These are phyloP conservation scores for Episyrphus balteatus DNA, from an alignment of 1,140 invertebrate genomes.

Conservation along the genomic window DNA sequence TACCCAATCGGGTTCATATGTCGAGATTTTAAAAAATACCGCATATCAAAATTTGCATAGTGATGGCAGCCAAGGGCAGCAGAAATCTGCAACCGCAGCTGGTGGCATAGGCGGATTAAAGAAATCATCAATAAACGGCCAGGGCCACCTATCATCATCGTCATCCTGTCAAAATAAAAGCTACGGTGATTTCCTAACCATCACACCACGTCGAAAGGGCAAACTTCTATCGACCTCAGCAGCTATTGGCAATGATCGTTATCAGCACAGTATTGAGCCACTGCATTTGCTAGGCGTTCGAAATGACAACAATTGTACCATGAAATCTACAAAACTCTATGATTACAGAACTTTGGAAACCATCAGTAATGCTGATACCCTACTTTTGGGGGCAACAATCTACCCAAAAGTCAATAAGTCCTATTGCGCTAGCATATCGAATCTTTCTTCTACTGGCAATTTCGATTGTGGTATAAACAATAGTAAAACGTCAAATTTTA, in stretches of 20 bases:
- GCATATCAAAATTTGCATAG: slow-evolving; percentile 4
- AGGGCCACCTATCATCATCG: background rate
- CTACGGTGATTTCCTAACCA: slow-evolving; percentile 18
- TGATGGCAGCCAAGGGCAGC: background rate
- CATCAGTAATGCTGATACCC: slow-evolving; percentile 19
- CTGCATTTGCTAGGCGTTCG: slow-evolving; percentile 12
- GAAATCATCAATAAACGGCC: background rate
- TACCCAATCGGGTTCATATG: slow-evolving; percentile 20
- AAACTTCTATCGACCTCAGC: slow-evolving; percentile 6
- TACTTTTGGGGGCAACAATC: slow-evolving; percentile 19
- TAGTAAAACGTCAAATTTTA: slow-evolving; percentile 1
- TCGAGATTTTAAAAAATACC: slow-evolving; percentile 18
- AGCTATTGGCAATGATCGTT: slow-evolving; percentile 7
- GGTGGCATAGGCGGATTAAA: too few relatives aligned
- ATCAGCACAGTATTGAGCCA: slow-evolving; percentile 18
- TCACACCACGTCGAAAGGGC: slow-evolving; percentile 15
- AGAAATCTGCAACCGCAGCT: background rate
- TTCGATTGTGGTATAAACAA: too few relatives aligned
- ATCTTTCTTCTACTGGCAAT: too few relatives aligned
- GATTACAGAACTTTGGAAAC: slow-evolving; percentile 21
- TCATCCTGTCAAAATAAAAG: slow-evolving; percentile 14
- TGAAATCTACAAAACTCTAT: slow-evolving; percentile 5
- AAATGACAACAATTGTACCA: slow-evolving; percentile 6
- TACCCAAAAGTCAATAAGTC: slow-evolving; percentile 3
- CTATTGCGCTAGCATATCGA: too few relatives aligned